Percentiles rank a stretch among this genome's conserved stretches.
phyloP scores from a whole-genome alignment of 2,797 vertebrate species.

The Gymnoscopelus braueri region DNA sequence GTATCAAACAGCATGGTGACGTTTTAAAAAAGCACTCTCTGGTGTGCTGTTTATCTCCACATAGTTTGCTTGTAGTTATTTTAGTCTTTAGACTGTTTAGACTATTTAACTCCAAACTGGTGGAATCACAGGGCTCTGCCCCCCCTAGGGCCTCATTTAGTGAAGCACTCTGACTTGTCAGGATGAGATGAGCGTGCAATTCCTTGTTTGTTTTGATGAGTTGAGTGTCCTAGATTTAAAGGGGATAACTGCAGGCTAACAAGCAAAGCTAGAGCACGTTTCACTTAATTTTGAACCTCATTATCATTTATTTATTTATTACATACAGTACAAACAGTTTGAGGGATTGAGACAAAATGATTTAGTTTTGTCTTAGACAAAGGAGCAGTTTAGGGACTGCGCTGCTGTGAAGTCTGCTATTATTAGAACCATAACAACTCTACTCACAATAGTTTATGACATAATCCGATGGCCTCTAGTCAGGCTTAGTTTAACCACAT shows the following conservation, averaged over 20 bases:
- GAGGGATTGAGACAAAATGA: too few species aligned
- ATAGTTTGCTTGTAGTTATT: conserved; percentile 12
- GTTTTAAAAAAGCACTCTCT: too few species aligned
- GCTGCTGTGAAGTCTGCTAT: too few species aligned
- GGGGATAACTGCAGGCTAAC: conserved; percentile 1
- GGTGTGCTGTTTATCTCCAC: too few species aligned
- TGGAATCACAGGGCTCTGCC: conserved; percentile 5
- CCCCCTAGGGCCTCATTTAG: conserved; percentile 24
- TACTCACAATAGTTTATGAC: too few species aligned
- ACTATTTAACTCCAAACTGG: conserved; percentile 11
- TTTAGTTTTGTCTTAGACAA: neutral
- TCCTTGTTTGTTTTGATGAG: conserved; percentile 9
- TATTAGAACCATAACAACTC: too few species aligned
- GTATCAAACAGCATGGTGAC: too few species aligned
- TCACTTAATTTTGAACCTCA: neutral
- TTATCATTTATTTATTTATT: neutral
- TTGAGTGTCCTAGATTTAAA: too few species aligned
- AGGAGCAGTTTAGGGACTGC: too few species aligned
- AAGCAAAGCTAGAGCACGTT: neutral
- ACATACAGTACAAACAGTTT: too few species aligned
- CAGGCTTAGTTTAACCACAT: too few species aligned
- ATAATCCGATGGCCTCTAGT: too few species aligned
- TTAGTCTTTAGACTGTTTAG: neutral
- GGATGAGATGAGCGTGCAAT: conserved; percentile 18
- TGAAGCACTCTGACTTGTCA: conserved; percentile 22